These are phyloP conservation scores for Pristionchus japonicus DNA, from an alignment of 2,888 invertebrate species.

Conservation along the genomic window DNA sequence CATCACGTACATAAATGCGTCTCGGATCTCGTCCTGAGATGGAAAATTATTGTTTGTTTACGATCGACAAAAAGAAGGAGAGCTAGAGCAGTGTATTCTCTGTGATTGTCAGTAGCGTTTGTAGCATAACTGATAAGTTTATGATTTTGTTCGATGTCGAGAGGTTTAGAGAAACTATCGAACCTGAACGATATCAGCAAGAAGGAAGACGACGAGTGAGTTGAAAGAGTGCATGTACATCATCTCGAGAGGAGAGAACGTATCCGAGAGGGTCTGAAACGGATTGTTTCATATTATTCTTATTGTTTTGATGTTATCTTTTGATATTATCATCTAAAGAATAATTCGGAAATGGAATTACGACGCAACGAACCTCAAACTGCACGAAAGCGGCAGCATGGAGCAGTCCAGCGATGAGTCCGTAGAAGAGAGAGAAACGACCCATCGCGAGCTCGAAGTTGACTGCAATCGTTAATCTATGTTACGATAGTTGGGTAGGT, in stretches of 20 bases:
- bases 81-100: too few relatives aligned
- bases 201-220: conserved; percentile 69
- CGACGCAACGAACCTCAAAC: not conserved
- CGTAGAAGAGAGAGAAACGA: conserved; percentile 68
- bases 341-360: too few relatives aligned
- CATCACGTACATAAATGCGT: conserved; percentile 73
- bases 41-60: too few relatives aligned
- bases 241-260: conserved; percentile 63
- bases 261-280: conserved; percentile 57
- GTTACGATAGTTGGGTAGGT: not conserved
- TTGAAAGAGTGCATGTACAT: conserved; percentile 74
- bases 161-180: too few relatives aligned
- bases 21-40: conserved; percentile 71
- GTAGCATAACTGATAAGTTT: too few relatives aligned
- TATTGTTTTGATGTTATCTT: not conserved
- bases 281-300: too few relatives aligned
- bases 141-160: too few relatives aligned
- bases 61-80: not conserved
- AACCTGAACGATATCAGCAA: conserved; percentile 71
- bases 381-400: conserved; percentile 57
- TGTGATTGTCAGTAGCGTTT: too few relatives aligned
- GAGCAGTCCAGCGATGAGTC: conserved; percentile 60
- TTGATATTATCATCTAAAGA: not conserved
- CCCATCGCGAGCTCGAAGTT: conserved; percentile 68
- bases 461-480: conserved; percentile 56